Conservation (phyloP, 2,113 vertebrate species). For the Alces alces region DNA sequence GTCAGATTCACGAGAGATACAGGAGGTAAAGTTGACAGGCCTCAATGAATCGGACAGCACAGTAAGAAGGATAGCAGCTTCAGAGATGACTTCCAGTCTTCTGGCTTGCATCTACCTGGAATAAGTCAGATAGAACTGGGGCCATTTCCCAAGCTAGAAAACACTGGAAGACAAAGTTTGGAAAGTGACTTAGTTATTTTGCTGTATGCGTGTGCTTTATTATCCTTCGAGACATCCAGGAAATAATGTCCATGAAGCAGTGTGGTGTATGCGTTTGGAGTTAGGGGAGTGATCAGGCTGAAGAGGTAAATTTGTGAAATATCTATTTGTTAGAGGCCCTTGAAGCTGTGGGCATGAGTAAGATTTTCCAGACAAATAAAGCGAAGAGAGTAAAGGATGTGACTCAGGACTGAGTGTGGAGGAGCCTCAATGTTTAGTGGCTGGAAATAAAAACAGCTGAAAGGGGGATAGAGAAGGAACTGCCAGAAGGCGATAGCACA, state of each 20-base stretch:
- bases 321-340: background rate
- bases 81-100: background rate
- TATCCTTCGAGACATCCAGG: background rate
- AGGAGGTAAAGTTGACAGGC: background rate
- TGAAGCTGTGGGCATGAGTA: background rate
- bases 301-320: background rate
- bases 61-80: background rate
- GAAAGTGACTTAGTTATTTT: background rate
- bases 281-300: background rate
- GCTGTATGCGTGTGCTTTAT: background rate
- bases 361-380: background rate
- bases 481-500: background rate
- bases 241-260: background rate
- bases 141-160: background rate
- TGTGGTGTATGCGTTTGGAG: background rate
- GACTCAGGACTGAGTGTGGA: background rate
- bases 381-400: background rate
- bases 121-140: background rate
- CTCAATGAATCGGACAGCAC: background rate
- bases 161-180: background rate
- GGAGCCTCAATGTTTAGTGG: background rate
- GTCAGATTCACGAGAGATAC: background rate
- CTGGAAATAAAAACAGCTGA: background rate
- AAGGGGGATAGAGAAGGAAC: background rate
- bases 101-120: background rate